phyloP scores from a whole-genome alignment of 1,140 invertebrate species.

The Tetranychus cinnabarinus region DNA sequence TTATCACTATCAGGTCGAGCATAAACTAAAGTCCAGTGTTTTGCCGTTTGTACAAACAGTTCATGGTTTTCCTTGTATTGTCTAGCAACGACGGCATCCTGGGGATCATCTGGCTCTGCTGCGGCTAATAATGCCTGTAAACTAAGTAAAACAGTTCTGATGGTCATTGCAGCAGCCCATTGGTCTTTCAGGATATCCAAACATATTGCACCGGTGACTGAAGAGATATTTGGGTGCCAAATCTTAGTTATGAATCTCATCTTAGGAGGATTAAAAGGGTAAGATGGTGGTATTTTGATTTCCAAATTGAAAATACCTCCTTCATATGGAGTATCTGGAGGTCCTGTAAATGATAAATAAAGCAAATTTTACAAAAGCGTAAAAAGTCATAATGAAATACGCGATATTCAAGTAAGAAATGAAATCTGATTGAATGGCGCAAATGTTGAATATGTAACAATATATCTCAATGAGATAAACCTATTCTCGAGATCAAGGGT shows the following conservation, averaged over 20 bases:
- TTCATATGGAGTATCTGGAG: conserved; percentile 89
- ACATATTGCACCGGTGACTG: conserved; percentile 84
- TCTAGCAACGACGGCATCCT: conserved; percentile 87
- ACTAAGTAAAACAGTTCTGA: conserved; percentile 78
- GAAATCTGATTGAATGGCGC: too few relatives aligned
- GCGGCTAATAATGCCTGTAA: conserved; percentile 60
- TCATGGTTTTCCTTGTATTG: conserved; percentile 73
- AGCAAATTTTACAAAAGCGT: neutral
- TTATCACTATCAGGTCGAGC: conserved; percentile 26
- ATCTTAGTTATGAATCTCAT: conserved; percentile 74
- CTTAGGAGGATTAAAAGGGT: conserved; percentile 97
- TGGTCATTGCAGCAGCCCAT: conserved; percentile 97
- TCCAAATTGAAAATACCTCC: conserved; percentile 78
- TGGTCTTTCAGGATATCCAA: conserved; percentile 98
- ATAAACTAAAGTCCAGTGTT: conserved; percentile 83
- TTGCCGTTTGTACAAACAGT: conserved; percentile 66
- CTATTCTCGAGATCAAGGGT: too few relatives aligned
- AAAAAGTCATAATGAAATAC: too few relatives aligned
- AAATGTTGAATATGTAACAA: too few relatives aligned
- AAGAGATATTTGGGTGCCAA: conserved; percentile 99
- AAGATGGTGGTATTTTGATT: conserved; percentile 91
- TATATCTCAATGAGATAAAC: too few relatives aligned
- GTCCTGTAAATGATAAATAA: conserved; percentile 23
- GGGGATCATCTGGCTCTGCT: conserved; percentile 80
- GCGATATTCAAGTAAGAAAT: too few relatives aligned